Percentiles rank a stretch among this genome's conserved stretches.
These are phyloP conservation scores for Odontamblyopus lacepedii DNA, from an alignment of 2,797 vertebrate species.

Conservation along the genomic window DNA sequence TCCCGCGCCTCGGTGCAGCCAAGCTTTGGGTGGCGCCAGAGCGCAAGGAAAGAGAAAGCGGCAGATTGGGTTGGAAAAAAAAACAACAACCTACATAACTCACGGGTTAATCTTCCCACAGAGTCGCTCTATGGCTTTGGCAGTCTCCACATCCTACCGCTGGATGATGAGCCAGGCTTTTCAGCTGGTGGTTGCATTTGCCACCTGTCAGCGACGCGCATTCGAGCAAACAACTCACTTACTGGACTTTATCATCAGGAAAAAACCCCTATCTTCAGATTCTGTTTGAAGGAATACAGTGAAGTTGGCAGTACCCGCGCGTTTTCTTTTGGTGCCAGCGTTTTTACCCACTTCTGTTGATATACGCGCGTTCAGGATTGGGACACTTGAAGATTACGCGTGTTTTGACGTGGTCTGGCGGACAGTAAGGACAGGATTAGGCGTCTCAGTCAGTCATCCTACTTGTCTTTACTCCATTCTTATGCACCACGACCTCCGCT, in stretches of 20 bases:
- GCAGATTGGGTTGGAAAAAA: not conserved
- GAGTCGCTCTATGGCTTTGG: slow-evolving; percentile 40
- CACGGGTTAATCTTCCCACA: slow-evolving; percentile 50
- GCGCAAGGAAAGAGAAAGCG: slow-evolving; percentile 49
- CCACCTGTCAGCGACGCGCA: slow-evolving; percentile 55
- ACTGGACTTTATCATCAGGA: slow-evolving; percentile 3
- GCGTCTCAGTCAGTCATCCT: slow-evolving; percentile 47
- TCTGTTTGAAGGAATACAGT: slow-evolving; percentile 11
- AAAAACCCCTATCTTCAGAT: not conserved
- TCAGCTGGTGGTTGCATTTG: slow-evolving; percentile 37
- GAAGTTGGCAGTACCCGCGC: slow-evolving; percentile 48
- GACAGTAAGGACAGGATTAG: slow-evolving; percentile 72
- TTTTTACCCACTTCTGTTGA: slow-evolving; percentile 40
- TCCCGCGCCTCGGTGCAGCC: slow-evolving; percentile 36
- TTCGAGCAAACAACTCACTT: slow-evolving; percentile 17
- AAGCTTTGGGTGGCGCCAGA: slow-evolving; percentile 74
- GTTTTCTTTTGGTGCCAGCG: slow-evolving; percentile 6
- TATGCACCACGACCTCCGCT: slow-evolving; percentile 69
- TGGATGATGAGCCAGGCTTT: slow-evolving; percentile 46
- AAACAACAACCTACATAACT: slow-evolving; percentile 6
- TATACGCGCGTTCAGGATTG: slow-evolving; percentile 35
- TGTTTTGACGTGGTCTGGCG: slow-evolving; percentile 64
- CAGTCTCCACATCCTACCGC: slow-evolving; percentile 44
- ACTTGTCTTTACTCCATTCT: slow-evolving; percentile 58
- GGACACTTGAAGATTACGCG: slow-evolving; percentile 69